Evolutionary conservation across 2,113 vertebrate species (phyloP).

Genomic region (Neodon shergylaensis): DNA sequence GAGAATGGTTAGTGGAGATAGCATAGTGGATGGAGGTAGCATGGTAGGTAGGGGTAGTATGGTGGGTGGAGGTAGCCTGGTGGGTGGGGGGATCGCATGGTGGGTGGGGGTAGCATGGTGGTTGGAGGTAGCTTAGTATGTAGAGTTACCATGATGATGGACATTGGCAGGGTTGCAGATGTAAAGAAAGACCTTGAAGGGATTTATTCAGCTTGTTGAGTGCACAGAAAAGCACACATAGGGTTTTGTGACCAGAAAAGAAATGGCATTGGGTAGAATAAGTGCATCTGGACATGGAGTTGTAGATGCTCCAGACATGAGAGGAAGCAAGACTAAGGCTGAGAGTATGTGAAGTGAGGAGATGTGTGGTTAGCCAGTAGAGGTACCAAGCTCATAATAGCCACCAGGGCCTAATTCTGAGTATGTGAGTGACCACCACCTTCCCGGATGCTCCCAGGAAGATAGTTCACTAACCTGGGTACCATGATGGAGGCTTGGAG

Average conservation of each 20-base stretch:
- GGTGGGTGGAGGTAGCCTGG: background rate
- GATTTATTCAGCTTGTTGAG: background rate
- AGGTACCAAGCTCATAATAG: background rate
- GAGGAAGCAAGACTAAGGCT: background rate
- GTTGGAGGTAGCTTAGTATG: background rate
- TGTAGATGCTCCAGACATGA: background rate
- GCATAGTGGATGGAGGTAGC: background rate
- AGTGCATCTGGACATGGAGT: background rate
- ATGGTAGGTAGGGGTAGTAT: background rate
- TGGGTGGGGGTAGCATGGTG: background rate
- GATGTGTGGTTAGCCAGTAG: background rate
- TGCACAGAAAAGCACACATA: background rate
- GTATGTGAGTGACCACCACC: background rate
- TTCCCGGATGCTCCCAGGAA: background rate
- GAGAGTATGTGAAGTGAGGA: background rate
- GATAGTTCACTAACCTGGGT: background rate
- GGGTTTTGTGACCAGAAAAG: background rate
- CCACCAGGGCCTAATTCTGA: background rate
- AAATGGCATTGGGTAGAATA: background rate
- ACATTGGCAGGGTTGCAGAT: background rate
- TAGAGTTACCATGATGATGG: background rate
- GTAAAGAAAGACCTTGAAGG: background rate
- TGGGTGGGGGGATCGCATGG: background rate
- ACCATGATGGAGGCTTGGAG: background rate
- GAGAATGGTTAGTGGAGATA: background rate